Evolutionary conservation across 2,888 invertebrate genomes (phyloP).

Genomic region (Oscheius onirici): DNA sequence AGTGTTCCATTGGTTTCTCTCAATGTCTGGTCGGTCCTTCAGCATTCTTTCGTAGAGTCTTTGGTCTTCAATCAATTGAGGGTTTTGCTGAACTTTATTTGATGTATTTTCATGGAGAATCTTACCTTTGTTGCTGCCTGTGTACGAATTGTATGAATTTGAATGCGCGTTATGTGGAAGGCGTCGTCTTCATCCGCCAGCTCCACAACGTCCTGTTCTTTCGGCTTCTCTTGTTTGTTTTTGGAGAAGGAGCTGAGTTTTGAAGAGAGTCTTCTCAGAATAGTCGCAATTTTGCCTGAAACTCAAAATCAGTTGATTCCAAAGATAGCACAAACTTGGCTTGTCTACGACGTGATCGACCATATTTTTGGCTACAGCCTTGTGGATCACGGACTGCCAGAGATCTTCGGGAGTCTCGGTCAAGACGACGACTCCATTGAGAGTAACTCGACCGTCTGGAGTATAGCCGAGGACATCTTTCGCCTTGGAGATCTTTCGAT

Average conservation of each 20-base stretch:
- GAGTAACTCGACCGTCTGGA: constrained; percentile 47
- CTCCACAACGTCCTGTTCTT: constrained; percentile 1
- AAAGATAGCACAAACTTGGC: neutral
- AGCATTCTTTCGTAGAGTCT: neutral
- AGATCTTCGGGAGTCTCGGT: constrained; percentile 41
- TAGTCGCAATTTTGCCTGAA: constrained; percentile 1
- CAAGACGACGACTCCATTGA: constrained; percentile 45
- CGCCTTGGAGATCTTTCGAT: constrained; percentile 38
- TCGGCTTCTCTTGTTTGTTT: neutral
- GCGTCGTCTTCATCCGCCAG: constrained; percentile 15
- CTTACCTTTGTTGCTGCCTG: neutral
- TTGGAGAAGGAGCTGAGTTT: constrained; percentile 12
- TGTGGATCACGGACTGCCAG: constrained; percentile 48
- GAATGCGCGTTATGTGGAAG: constrained; percentile 2
- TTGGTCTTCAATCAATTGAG: constrained; percentile 4
- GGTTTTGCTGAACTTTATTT: neutral
- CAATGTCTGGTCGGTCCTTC: neutral
- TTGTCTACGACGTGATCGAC: constrained; percentile 28
- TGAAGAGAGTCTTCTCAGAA: constrained; percentile 9
- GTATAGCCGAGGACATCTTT: constrained; percentile 41
- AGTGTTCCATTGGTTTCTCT: neutral
- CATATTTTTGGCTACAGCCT: constrained; percentile 39
- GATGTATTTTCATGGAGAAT: neutral
- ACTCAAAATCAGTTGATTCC: neutral
- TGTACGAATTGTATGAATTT: neutral